These are phyloP conservation scores for Coregonus ussuriensis DNA, from an alignment of 2,797 vertebrate genomes.

Conservation along the genomic window DNA sequence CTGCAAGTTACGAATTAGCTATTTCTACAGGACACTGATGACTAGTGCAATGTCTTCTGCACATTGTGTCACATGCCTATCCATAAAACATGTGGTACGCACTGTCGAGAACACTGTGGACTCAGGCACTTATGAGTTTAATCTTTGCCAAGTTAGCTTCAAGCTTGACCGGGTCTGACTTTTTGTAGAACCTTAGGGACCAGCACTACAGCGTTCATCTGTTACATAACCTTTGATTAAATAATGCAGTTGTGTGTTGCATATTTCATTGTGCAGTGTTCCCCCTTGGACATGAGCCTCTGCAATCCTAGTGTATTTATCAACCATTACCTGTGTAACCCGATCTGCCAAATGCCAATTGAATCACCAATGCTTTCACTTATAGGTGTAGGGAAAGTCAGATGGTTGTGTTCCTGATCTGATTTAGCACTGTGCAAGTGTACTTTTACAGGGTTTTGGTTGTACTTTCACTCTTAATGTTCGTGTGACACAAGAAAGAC, in stretches of 20 bases:
- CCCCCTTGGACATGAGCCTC: constrained; percentile 30
- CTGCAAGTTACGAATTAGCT: neutral
- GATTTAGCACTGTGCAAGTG: neutral
- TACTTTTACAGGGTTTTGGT: no score
- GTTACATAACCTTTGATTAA: constrained; percentile 57
- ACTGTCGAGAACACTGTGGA: neutral
- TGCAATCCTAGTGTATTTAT: constrained; percentile 20
- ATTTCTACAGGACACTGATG: neutral
- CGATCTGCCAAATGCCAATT: constrained; percentile 18
- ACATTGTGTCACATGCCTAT: neutral
- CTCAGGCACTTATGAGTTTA: constrained; percentile 6
- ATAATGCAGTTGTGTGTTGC: constrained; percentile 62
- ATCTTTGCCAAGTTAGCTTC: constrained; percentile 48
- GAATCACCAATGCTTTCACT: constrained; percentile 21
- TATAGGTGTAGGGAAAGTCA: constrained; percentile 3
- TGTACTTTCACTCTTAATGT: no score
- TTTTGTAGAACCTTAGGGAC: constrained; percentile 48
- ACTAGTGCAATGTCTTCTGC: neutral
- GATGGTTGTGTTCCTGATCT: neutral
- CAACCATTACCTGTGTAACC: constrained; percentile 24
- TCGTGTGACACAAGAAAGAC: no score
- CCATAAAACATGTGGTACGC: neutral
- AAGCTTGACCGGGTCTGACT: constrained; percentile 64
- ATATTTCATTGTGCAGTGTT: constrained; percentile 58
- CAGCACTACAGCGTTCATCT: constrained; percentile 40